These are phyloP conservation scores for Drosophila picticornis DNA, from an alignment of 2,888 invertebrate genomes.

Conservation along the genomic window DNA sequence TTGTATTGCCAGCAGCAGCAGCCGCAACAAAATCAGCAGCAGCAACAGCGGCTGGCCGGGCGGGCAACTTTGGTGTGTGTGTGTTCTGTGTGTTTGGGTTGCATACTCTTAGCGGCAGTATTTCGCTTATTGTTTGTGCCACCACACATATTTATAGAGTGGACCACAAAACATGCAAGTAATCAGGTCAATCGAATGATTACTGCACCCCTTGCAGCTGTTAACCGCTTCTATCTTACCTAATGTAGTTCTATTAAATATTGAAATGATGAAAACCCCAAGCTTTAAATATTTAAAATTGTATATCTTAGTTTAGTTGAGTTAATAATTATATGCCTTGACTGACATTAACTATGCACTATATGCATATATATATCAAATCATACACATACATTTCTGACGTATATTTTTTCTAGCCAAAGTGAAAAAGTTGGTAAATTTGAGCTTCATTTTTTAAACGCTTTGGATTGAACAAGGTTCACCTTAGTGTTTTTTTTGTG, in stretches of 20 bases:
- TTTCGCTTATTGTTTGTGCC: slow-evolving; percentile 62
- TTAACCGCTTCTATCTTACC: slow-evolving; percentile 10
- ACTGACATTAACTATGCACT: neutral
- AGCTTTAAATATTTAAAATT: neutral
- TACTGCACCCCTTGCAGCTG: slow-evolving; percentile 18
- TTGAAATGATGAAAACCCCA: neutral
- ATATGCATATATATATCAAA: neutral
- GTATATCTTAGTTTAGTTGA: neutral
- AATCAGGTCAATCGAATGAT: slow-evolving; percentile 76
- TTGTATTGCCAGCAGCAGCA: slow-evolving; percentile 16
- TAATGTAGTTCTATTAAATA: neutral
- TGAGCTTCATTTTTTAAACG: neutral
- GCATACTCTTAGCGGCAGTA: slow-evolving; percentile 50
- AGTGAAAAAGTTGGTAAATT: neutral
- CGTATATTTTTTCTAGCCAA: neutral
- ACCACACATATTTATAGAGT: slow-evolving; percentile 74
- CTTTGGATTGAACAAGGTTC: slow-evolving; percentile 40
- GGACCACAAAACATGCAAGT: slow-evolving; percentile 55
- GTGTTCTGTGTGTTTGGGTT: slow-evolving; percentile 39
- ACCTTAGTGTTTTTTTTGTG: slow-evolving; percentile 27
- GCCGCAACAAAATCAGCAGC: neutral
- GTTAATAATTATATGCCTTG: neutral
- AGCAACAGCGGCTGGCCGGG: slow-evolving; percentile 42
- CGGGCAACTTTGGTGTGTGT: slow-evolving; percentile 50
- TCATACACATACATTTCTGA: neutral